Evolutionary conservation across 1,140 invertebrate genomes (phyloP), one percentile per base, ranked within the genome.

Genomic region (Globodera rostochiensis): DNA sequence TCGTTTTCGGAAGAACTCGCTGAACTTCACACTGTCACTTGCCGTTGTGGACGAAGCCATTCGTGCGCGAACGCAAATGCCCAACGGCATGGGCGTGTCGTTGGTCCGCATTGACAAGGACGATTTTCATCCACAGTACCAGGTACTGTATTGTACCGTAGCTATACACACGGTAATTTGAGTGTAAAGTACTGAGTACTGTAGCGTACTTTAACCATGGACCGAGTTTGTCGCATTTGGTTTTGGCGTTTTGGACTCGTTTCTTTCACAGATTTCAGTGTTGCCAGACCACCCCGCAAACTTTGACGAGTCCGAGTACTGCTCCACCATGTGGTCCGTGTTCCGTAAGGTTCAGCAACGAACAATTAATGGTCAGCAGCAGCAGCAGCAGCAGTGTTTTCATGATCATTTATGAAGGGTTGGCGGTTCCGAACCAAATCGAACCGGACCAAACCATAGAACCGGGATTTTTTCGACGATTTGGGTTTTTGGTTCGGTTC

Each of bases 81-180:
- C 81, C 4, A 49, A 73, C 50, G 15, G 71, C 25, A 25, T 19
- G 47, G 74, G 74, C 53, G 45, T 75, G 21, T 75, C 74, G 4
- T 75, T 75, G 21, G 74, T 50, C 13, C 74, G 74, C n/a, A 49
- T 75, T 19, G 74, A 75, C 64, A 49, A 53, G 53, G 49, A 75
- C 19, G 46, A 53, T 45, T 75, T 47, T 50, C 36, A 75, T 53
- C 46, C 11, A 25, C 64, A 49, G 36, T 78, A 78, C 60, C 57
- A 78, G 21, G 76, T 67, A 19, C n/a, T 19, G 11, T 25, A 36
- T n/a, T 49, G 74, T 46, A 80, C 69, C 74, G 45, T 11, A 60
- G 21, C 25, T 53, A 13, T 25, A 25, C 25, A 13, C 50, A 53
- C 50, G 2, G 50, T 7, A 1, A 9, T 53, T 53, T 36, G 36